Base-by-base conservation (phyloP, 2,888 invertebrate species). In the Glaucopsyche alexis region DNA sequence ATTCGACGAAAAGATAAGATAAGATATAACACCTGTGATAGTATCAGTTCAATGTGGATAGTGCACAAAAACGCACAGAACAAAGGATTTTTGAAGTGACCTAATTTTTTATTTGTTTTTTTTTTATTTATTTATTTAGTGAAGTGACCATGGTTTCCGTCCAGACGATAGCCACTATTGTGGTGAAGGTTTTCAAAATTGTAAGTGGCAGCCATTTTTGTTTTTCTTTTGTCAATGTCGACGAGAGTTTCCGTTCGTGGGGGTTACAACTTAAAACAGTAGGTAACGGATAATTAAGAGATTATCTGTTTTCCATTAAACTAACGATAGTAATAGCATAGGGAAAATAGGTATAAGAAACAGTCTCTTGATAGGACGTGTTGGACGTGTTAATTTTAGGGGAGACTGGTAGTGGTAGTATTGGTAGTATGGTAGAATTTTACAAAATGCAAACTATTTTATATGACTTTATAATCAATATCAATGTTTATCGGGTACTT, bases 121-220 rank as follows among this genome's bases (percentile, higher is more conserved):
- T 60, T 60, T 29, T 29, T 0, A 0, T 60, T 60, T 60, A 14
- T 13, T 47, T 47, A 47, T 13, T 47, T 13, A 7, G 77, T 76
- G 78, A 78, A 80, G 87, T 87, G 86, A 95, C 92, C 91, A 96
- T 97, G 96, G 96, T 96, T 85, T 96, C 96, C 77, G 94, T 97
- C 75, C 96, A 96, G 86, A 96, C 96, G 67, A 96, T 97, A 80
- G 97, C 95, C 77, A 95, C 96, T 74, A 95, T 97, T 75, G 95
- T 96, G 86, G 94, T 97, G 82, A 97, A 97, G 94, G 90, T 95
- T 75, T 92, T 97, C 74, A 97, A 97, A 94, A 89, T 97, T 94
- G 97, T 97, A 93, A 95, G 96, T 94, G 19, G 4, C 11, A 55
- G 42, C 7, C 42, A 42, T 7, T 42, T 42, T 42, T 7, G 42